Evolutionary conservation across 2,888 invertebrate genomes (phyloP), one percentile per base, ranked within the genome.

Genomic region (Venustoraphidia nigricollis): DNA sequence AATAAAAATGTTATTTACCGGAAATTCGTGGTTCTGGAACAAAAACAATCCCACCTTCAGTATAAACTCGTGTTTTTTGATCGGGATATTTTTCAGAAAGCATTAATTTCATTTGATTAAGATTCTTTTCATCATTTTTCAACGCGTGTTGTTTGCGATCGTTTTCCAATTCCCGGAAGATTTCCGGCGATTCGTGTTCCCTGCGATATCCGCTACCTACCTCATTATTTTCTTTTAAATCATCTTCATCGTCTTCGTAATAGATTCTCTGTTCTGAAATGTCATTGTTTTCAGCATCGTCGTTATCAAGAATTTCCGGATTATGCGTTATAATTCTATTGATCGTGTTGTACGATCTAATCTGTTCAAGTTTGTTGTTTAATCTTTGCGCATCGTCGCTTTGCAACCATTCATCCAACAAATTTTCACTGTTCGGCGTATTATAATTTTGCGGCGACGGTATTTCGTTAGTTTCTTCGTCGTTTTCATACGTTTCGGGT

Each of bases 21-120:
- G 54, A 52, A 40, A 52, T 52, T 52, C 53, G 53, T 47, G 56
- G 52, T 47, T 67, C 65, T 2, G 69, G 71, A 50, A 72, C 65
- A 54, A 70, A 70, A 27, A 77, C 71, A 34, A 75, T 62, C 2
- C 79, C 79, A 3, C 79, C 79, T 62, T 80, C 80, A 0, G 79
- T 76, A 60, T 75, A 80, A 2, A 76, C 70, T 4, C 70, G 66
- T 9, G 62, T 57, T 41, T 56, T 56, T 36, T 48, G 45, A 39
- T 54, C 53, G 1, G 46, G 3, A 27, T 27, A 27, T 27, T 27
- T 27, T 27, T 27, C 27, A 27, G 27, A 1, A 6, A 27, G 27
- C 27, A 27, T 27, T 27, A 27, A 27, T 27, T 27, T 27, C 27
- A 27, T 27, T 27, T 27, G 27, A 27, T 27, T 6, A 27, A 27